A percentile compares a stretch with the other conserved stretches of the same genome.
Evolutionary conservation across 2,888 invertebrate genomes (phyloP).

Genomic region (Drosophila peninsularis): DNA sequence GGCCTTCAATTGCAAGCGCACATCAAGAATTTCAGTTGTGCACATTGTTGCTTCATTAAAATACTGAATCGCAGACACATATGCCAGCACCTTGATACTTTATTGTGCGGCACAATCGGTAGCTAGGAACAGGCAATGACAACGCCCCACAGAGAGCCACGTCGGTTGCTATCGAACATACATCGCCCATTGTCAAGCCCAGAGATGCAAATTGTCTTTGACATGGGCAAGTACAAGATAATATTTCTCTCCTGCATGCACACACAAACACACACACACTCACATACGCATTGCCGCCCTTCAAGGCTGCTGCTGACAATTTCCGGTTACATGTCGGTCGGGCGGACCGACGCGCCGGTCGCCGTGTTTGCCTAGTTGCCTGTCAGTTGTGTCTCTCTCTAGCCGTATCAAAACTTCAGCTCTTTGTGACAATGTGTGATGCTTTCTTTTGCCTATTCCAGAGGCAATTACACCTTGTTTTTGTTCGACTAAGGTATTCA

Average conservation of each 20-base stretch:
- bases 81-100: constrained; percentile 50
- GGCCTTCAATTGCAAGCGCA: constrained; percentile 19
- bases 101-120: constrained; percentile 44
- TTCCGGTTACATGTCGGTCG: constrained; percentile 48
- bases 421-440: constrained; percentile 37
- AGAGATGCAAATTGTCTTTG: constrained; percentile 69
- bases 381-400: constrained; percentile 21
- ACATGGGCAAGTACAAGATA: constrained; percentile 71
- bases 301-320: constrained; percentile 41
- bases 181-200: constrained; percentile 53
- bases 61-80: constrained; percentile 19
- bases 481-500: background rate
- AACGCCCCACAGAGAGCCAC: constrained; percentile 43
- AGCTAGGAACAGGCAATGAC: constrained; percentile 37
- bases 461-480: constrained; percentile 29
- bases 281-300: constrained; percentile 1
- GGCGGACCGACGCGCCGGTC: background rate
- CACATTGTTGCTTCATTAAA: constrained; percentile 34
- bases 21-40: constrained; percentile 1
- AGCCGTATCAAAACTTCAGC: constrained; percentile 12
- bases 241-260: constrained; percentile 58
- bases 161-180: constrained; percentile 19
- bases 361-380: constrained; percentile 6
- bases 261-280: background rate
- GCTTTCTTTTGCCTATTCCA: constrained; percentile 31